phyloP scores from a whole-genome alignment of 1,140 invertebrate genomes.

The Asobara japonica region DNA sequence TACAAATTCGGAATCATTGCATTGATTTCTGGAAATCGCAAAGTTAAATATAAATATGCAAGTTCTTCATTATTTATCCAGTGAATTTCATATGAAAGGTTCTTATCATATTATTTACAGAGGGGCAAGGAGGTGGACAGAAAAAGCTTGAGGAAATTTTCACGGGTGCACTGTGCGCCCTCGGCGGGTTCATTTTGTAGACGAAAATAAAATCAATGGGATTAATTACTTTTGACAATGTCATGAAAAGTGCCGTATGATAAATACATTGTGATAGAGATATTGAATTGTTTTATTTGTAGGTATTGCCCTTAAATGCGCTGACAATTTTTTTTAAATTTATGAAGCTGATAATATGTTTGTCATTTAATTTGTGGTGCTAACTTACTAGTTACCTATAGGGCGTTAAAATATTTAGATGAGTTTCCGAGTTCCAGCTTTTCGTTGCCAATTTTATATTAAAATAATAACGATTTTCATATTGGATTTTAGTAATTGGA shows the following conservation, averaged over 20 bases:
- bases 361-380: not conserved
- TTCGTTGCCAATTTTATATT: not conserved
- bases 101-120: not conserved
- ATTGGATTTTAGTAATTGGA: not conserved
- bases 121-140: not conserved
- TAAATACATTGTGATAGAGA: not conserved
- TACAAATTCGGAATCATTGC: too few species aligned
- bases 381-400: constrained; percentile 2
- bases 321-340: not conserved
- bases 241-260: constrained; percentile 1
- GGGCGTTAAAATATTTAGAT: not conserved
- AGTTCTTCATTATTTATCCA: not conserved
- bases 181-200: not conserved
- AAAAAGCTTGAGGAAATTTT: constrained; percentile 7
- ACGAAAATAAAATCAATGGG: not conserved
- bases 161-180: not conserved
- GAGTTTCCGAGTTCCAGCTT: not conserved
- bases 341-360: not conserved
- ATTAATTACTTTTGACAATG: not conserved
- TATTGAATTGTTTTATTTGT: not conserved
- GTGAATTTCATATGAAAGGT: not conserved
- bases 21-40: too few species aligned
- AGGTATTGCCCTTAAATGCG: not conserved
- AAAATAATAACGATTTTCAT: not conserved
- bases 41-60: not conserved